A percentile compares a stretch with the other conserved stretches of the same genome.
Evolutionary conservation across 1,140 invertebrate species (phyloP).

Genomic region (Temnothorax curvispinosus): DNA sequence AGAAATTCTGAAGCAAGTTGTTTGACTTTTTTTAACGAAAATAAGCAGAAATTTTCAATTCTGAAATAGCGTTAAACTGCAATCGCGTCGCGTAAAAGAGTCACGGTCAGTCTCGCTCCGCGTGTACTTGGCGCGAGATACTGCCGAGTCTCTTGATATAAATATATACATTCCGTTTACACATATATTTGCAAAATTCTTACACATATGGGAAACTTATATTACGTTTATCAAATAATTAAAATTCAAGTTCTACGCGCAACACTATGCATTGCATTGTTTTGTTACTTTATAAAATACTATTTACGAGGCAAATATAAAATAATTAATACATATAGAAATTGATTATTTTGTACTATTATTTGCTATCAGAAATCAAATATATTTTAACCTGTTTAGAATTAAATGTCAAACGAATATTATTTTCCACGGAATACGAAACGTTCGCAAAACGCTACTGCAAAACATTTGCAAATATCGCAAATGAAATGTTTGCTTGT

Average conservation of each 20-base stretch:
- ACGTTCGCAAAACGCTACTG: neutral
- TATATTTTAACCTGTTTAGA: neutral
- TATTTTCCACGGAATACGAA: neutral
- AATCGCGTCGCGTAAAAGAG: no score
- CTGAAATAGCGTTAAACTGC: neutral
- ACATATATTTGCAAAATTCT: neutral
- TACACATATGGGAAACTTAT: neutral
- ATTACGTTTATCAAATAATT: neutral
- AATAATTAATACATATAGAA: neutral
- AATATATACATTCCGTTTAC: neutral
- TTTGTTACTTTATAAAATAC: neutral
- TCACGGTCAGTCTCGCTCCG: no score
- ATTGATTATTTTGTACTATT: constrained; percentile 4
- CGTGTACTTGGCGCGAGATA: no score
- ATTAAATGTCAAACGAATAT: neutral
- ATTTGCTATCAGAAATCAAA: neutral
- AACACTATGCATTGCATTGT: neutral
- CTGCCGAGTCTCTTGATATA: no score
- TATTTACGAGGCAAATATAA: neutral
- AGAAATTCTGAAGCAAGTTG: neutral
- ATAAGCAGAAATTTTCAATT: neutral
- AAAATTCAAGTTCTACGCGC: neutral
- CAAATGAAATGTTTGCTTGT: neutral
- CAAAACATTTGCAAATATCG: neutral
- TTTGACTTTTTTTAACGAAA: neutral